phyloP scores from a whole-genome alignment of 2,888 invertebrate genomes.

The Chrysodeixis includens region DNA sequence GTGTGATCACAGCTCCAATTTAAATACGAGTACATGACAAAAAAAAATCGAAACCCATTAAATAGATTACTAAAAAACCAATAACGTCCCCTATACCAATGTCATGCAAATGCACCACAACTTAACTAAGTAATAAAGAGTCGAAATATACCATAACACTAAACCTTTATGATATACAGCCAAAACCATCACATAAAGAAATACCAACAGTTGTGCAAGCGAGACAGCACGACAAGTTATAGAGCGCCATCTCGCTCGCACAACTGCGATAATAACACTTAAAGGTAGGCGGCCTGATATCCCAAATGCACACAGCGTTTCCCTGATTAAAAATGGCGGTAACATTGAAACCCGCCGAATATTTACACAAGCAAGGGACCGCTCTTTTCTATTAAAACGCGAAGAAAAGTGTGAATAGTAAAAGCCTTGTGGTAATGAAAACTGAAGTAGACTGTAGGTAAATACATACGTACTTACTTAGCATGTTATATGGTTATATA shows the following conservation, averaged over 20 bases:
- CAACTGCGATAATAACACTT: too few species aligned
- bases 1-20: too few species aligned
- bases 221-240: too few species aligned
- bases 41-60: slow-evolving; percentile 4
- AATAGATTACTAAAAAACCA: slow-evolving; percentile 3
- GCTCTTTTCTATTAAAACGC: slow-evolving; percentile 57
- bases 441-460: slow-evolving; percentile 36
- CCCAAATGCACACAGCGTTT: slow-evolving; percentile 55
- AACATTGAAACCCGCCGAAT: slow-evolving; percentile 59
- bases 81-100: slow-evolving; percentile 25
- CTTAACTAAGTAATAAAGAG: slow-evolving; percentile 40
- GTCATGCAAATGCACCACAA: slow-evolving; percentile 47
- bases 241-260: too few species aligned
- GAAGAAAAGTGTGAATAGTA: slow-evolving; percentile 64
- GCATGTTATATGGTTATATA: not conserved
- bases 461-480: slow-evolving; percentile 9
- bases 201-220: too few species aligned
- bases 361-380: slow-evolving; percentile 47
- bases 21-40: not conserved
- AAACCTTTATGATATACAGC: slow-evolving; percentile 55
- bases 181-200: too few species aligned
- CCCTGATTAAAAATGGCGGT: slow-evolving; percentile 61
- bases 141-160: slow-evolving; percentile 42
- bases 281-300: slow-evolving; percentile 17
- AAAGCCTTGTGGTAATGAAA: slow-evolving; percentile 65